Evolutionary conservation across 2,888 invertebrate genomes (phyloP).

Genomic region (Apantesis nais): DNA sequence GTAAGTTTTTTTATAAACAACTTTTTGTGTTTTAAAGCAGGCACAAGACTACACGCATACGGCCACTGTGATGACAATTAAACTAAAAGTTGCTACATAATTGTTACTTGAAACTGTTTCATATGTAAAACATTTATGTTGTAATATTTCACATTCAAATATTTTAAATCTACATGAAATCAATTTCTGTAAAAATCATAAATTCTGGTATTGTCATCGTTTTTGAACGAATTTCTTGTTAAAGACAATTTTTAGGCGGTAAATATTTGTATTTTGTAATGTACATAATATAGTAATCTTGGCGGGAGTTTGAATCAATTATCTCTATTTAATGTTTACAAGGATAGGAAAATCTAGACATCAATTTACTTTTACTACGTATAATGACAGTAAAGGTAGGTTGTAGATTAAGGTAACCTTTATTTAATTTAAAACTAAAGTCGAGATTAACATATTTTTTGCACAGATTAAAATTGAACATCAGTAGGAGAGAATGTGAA

Average conservation of each 20-base stretch:
- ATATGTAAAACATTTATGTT: background rate
- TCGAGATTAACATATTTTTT: background rate
- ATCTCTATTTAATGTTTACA: no score
- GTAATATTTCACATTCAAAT: background rate
- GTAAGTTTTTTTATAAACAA: slow-evolving; percentile 71
- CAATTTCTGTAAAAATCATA: background rate
- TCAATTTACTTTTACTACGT: no score
- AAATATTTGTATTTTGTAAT: background rate
- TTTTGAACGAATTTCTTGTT: slow-evolving; percentile 2
- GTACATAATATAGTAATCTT: no score
- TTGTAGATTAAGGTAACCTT: no score
- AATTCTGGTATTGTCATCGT: background rate
- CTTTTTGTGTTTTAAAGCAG: slow-evolving; percentile 53
- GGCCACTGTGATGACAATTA: slow-evolving; percentile 38
- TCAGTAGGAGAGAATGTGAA: no score
- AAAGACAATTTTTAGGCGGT: background rate
- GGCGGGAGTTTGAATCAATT: slow-evolving; percentile 5
- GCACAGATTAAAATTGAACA: background rate
- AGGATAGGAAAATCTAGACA: no score
- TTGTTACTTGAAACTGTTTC: background rate
- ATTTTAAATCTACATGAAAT: background rate
- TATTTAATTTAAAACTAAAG: background rate
- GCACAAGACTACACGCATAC: slow-evolving; percentile 42
- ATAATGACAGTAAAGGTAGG: no score
- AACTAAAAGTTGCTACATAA: background rate